A percentile compares a stretch with the other conserved stretches of the same genome.
Evolutionary conservation across 1,140 invertebrate species (phyloP).

Genomic region (Drosophila pachea): DNA sequence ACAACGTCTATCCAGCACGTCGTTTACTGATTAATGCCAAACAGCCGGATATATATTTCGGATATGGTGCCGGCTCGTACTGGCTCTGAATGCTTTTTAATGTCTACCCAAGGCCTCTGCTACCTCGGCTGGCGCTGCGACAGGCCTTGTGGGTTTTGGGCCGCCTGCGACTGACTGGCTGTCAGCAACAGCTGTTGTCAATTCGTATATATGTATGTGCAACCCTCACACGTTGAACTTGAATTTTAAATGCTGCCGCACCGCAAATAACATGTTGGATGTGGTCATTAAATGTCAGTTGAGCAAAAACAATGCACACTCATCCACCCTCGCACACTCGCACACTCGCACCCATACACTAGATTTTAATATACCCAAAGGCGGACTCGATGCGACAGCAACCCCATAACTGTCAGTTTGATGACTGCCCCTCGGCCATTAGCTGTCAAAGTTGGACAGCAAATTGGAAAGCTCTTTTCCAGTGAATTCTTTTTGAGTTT

Average conservation of each 20-base stretch:
- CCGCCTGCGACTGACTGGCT: constrained; percentile 25
- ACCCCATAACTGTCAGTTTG: constrained; percentile 57
- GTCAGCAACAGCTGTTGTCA: constrained; percentile 63
- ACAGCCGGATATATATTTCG: constrained; percentile 26
- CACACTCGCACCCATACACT: constrained; percentile 23
- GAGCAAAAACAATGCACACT: constrained; percentile 51
- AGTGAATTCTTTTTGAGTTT: neutral
- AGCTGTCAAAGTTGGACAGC: constrained; percentile 7
- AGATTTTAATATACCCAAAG: constrained; percentile 56
- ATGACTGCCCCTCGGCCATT: constrained; percentile 23
- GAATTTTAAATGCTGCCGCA: constrained; percentile 66
- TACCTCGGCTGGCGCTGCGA: neutral
- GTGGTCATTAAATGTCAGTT: constrained; percentile 73
- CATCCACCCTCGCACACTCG: neutral
- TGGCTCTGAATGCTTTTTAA: constrained; percentile 23
- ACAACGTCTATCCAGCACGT: constrained; percentile 23
- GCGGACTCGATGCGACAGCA: constrained; percentile 26
- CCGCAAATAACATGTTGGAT: constrained; percentile 65
- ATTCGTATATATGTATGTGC: constrained; percentile 50
- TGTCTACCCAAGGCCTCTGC: neutral
- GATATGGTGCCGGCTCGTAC: constrained; percentile 24
- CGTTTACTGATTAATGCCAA: constrained; percentile 27
- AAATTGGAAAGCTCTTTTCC: constrained; percentile 5
- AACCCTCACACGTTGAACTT: constrained; percentile 51
- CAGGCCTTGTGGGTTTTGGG: neutral